These are phyloP conservation scores for Drosophila takahashii DNA, from an alignment of 1,140 invertebrate species.

Conservation along the genomic window DNA sequence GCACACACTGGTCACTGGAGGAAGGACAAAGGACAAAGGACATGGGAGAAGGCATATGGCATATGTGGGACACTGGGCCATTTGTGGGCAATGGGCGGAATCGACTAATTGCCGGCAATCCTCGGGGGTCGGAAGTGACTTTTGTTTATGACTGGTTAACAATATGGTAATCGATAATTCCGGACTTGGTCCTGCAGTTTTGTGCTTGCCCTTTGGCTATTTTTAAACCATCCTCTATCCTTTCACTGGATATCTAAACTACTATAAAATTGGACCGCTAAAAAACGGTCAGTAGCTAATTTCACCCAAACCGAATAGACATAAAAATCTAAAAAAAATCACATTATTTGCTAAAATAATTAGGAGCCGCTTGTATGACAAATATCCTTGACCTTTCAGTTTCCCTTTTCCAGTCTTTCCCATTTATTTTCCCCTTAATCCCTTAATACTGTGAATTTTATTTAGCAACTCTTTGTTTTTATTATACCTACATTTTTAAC, in stretches of 20 bases:
- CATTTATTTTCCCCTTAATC: neutral
- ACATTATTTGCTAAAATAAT: no score
- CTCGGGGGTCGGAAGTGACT: slow-evolving; percentile 28
- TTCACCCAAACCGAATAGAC: no score
- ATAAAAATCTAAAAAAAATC: no score
- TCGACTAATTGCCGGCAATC: slow-evolving; percentile 25
- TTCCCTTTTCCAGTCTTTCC: neutral
- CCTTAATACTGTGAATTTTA: neutral
- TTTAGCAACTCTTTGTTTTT: neutral
- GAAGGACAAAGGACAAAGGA: slow-evolving; percentile 4
- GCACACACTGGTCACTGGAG: slow-evolving; percentile 7
- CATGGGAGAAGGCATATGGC: slow-evolving; percentile 9
- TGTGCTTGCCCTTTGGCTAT: neutral
- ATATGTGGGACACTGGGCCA: slow-evolving; percentile 8
- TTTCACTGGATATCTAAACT: no score
- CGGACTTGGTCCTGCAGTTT: slow-evolving; percentile 2
- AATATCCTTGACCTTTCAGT: neutral
- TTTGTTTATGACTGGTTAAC: slow-evolving; percentile 40
- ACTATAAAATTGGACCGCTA: no score
- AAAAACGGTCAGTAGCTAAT: no score
- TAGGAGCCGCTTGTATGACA: no score
- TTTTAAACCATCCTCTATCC: neutral
- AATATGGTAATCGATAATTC: slow-evolving; percentile 43
- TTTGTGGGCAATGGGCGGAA: neutral
- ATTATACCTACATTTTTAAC: neutral